phyloP scores from a whole-genome alignment of 2,797 vertebrate genomes.

The Sebastes iracundus region DNA sequence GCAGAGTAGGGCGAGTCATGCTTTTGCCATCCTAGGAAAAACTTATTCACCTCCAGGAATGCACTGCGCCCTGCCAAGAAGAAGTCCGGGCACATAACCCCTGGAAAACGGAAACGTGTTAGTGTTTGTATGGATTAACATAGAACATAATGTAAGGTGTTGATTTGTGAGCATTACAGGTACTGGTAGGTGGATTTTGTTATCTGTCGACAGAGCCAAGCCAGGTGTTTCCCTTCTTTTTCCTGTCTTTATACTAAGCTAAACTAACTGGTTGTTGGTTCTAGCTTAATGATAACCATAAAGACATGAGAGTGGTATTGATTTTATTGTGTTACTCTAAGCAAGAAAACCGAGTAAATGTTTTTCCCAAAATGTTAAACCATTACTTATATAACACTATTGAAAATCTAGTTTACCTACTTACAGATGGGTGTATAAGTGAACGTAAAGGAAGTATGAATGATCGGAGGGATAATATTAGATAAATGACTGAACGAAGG shows the following conservation, averaged over 20 bases:
- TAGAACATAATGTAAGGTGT: not conserved
- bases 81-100: not conserved
- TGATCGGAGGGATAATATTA: not conserved
- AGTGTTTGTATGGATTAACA: not conserved
- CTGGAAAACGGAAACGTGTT: not conserved
- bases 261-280: not conserved
- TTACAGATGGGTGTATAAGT: not conserved
- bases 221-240: not conserved
- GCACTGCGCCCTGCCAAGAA: not conserved
- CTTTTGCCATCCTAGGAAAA: not conserved
- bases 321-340: not conserved
- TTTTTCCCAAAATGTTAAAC: not conserved
- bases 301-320: not conserved
- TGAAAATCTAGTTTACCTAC: not conserved
- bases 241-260: not conserved
- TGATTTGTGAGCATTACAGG: not conserved
- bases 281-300: not conserved
- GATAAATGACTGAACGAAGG: conserved; percentile 8
- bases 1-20: not conserved
- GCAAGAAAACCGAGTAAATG: too few relatives aligned
- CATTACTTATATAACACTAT: not conserved
- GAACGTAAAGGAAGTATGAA: not conserved
- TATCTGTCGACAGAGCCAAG: not conserved
- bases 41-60: not conserved
- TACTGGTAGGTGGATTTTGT: not conserved